phyloP scores from a whole-genome alignment of 2,888 invertebrate species.

The Petrolisthes cinctipes region DNA sequence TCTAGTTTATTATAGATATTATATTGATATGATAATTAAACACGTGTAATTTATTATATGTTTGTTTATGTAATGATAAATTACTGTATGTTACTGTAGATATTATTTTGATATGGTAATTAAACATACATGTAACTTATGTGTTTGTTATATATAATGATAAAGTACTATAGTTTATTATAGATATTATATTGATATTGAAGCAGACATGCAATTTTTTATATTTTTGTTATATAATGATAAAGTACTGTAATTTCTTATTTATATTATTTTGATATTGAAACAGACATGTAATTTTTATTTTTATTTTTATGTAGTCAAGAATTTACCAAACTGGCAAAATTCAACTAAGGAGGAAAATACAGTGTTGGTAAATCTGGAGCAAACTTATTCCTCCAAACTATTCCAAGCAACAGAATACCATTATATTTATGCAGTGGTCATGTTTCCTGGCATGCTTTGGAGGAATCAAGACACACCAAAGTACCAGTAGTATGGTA shows the following conservation, averaged over 20 bases:
- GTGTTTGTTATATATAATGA: not conserved
- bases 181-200: not conserved
- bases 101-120: no score
- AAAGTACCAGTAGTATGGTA: no score
- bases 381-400: no score
- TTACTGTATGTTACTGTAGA: not conserved
- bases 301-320: not conserved
- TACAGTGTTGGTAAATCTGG: no score
- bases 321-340: not conserved
- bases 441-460: no score
- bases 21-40: not conserved
- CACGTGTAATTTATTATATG: not conserved
- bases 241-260: no score
- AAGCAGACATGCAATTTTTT: not conserved
- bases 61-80: not conserved
- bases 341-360: not conserved
- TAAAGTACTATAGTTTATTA: no score
- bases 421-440: no score
- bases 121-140: not conserved
- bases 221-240: not conserved
- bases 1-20: no score
- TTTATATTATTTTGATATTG: not conserved
- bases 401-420: no score
- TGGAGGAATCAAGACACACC: no score
- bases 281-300: not conserved